Conservation (phyloP, 2,888 invertebrate species). For the Cheilosia soror region DNA sequence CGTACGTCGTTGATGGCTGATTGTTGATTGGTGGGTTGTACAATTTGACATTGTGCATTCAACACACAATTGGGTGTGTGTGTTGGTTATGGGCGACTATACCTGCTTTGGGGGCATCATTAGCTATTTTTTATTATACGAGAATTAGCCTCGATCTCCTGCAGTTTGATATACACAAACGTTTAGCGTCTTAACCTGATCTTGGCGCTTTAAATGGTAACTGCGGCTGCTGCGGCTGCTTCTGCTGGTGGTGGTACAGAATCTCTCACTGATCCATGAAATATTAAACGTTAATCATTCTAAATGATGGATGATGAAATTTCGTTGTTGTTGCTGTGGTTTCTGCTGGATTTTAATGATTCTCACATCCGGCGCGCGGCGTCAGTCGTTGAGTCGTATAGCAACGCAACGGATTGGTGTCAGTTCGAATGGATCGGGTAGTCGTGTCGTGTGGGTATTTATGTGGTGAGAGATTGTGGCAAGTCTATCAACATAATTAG, state of each 20-base stretch:
- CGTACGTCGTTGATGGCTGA: slow-evolving; percentile 48
- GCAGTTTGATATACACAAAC: slow-evolving; percentile 70
- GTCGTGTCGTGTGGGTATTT: slow-evolving; percentile 35
- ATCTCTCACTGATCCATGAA: slow-evolving; percentile 68
- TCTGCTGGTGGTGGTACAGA: slow-evolving; percentile 31
- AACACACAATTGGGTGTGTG: slow-evolving; percentile 62
- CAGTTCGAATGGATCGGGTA: slow-evolving; percentile 44
- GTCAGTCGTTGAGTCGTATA: slow-evolving; percentile 25
- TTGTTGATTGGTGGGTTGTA: slow-evolving; percentile 75
- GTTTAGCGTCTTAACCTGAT: slow-evolving; percentile 72
- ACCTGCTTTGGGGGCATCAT: slow-evolving; percentile 71
- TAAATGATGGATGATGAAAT: slow-evolving; percentile 76
- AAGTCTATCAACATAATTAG: slow-evolving; percentile 55
- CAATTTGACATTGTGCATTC: slow-evolving; percentile 75
- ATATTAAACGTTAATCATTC: slow-evolving; percentile 75
- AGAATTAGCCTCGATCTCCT: slow-evolving; percentile 70
- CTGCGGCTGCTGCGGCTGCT: slow-evolving; percentile 26
- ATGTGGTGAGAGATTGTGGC: slow-evolving; percentile 59
- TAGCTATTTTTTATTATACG: slow-evolving; percentile 72
- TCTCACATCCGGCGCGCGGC: slow-evolving; percentile 70
- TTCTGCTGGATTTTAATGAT: slow-evolving; percentile 67
- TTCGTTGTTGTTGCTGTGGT: slow-evolving; percentile 56
- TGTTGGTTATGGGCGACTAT: not conserved
- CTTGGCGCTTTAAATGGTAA: slow-evolving; percentile 57
- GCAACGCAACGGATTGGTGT: slow-evolving; percentile 53